These are phyloP conservation scores for Lutjanus erythropterus DNA, from an alignment of 2,113 vertebrate species.

Conservation along the genomic window DNA sequence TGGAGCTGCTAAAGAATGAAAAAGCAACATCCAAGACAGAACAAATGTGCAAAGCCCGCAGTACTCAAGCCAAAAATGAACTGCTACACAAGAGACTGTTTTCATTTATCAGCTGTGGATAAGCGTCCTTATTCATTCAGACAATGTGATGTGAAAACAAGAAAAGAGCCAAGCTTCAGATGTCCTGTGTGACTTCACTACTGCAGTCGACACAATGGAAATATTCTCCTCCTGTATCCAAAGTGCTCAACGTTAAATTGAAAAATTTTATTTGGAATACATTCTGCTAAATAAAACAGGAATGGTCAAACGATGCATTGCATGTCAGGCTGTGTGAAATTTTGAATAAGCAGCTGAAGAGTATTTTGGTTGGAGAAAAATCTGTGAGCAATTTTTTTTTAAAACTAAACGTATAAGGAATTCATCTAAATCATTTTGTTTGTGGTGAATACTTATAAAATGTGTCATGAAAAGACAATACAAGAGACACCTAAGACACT, in stretches of 20 bases:
- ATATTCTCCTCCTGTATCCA: conserved; percentile 5
- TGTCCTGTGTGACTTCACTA: background rate
- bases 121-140: background rate
- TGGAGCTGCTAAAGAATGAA: background rate
- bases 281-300: background rate
- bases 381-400: no score
- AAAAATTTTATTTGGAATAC: background rate
- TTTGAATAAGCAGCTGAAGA: background rate
- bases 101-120: background rate
- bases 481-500: background rate
- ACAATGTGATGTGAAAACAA: background rate
- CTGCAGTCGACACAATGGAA: background rate
- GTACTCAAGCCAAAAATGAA: background rate
- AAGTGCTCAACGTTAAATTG: background rate
- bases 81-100: background rate
- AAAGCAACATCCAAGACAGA: background rate
- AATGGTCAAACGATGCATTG: background rate
- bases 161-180: background rate
- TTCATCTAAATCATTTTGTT: background rate
- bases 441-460: background rate
- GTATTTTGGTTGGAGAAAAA: conserved; percentile 1
- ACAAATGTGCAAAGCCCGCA: background rate
- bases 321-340: background rate
- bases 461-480: background rate
- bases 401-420: conserved; percentile 2